Percentiles rank a stretch among this genome's conserved stretches.
Evolutionary conservation across 2,797 vertebrate species (phyloP).

Genomic region (Mergus octosetaceus): DNA sequence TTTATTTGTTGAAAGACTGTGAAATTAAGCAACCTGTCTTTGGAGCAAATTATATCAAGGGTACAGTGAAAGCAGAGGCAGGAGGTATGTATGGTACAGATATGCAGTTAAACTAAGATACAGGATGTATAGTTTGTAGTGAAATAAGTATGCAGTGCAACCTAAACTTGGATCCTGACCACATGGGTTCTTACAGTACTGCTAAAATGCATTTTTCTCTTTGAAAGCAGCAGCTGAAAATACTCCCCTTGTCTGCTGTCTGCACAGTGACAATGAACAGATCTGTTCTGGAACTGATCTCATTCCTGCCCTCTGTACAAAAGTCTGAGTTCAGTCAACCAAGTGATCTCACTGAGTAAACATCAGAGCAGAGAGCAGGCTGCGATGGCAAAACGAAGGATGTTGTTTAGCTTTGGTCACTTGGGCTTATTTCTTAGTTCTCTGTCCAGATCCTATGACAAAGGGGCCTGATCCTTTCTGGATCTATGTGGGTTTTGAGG

Average conservation of each 20-base stretch:
- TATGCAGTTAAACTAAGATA: not conserved
- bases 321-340: not conserved
- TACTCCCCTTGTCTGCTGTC: not conserved
- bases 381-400: not conserved
- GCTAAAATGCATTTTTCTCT: not conserved
- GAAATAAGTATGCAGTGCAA: not conserved
- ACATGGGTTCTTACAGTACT: not conserved
- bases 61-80: constrained; percentile 87
- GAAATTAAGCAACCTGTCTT: constrained; percentile 97
- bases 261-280: not conserved
- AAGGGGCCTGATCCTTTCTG: not conserved
- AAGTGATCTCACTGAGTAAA: not conserved
- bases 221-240: not conserved
- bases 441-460: not conserved
- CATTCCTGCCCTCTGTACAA: not conserved
- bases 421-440: not conserved
- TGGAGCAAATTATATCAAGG: constrained; percentile 96
- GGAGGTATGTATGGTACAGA: constrained; percentile 80
- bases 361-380: not conserved
- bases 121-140: not conserved
- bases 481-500: not conserved
- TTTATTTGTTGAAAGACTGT: constrained; percentile 95
- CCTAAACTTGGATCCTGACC: not conserved
- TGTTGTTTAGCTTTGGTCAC: not conserved
- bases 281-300: not conserved